phyloP scores from a whole-genome alignment of 2,797 vertebrate genomes.

The Xerus rutilus region DNA sequence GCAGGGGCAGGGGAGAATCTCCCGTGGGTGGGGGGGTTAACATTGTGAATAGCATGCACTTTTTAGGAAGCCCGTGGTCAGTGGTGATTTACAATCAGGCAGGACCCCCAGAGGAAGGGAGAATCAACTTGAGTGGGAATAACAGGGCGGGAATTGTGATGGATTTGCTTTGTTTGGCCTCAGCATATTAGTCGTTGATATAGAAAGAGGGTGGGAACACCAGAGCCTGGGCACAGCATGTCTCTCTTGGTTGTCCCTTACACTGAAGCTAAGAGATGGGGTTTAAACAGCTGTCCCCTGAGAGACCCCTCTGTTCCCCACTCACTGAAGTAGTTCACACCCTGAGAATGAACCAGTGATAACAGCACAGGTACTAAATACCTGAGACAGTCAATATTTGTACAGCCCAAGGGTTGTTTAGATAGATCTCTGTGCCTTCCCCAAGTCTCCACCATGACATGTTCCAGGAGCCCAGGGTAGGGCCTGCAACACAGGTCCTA shows the following conservation, averaged over 20 bases:
- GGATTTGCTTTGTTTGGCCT: neutral
- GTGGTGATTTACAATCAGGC: neutral
- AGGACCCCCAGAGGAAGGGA: neutral
- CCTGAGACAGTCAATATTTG: neutral
- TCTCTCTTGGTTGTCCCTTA: neutral
- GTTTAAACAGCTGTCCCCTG: neutral
- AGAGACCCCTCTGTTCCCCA: neutral
- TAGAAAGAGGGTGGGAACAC: neutral
- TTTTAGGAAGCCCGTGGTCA: neutral
- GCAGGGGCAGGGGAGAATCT: neutral
- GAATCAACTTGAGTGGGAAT: neutral
- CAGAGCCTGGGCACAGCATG: neutral
- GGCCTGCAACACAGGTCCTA: neutral
- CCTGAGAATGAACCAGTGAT: neutral
- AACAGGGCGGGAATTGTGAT: neutral
- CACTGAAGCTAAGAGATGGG: neutral
- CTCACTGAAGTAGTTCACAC: neutral
- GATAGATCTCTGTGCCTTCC: neutral
- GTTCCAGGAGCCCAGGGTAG: neutral
- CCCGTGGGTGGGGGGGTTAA: neutral
- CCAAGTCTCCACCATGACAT: neutral
- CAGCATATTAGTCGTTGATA: neutral
- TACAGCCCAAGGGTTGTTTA: neutral
- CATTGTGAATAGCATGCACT: neutral
- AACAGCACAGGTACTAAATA: neutral